Base-by-base conservation (phyloP, 2,113 vertebrate genomes). In the Galbula dea region DNA sequence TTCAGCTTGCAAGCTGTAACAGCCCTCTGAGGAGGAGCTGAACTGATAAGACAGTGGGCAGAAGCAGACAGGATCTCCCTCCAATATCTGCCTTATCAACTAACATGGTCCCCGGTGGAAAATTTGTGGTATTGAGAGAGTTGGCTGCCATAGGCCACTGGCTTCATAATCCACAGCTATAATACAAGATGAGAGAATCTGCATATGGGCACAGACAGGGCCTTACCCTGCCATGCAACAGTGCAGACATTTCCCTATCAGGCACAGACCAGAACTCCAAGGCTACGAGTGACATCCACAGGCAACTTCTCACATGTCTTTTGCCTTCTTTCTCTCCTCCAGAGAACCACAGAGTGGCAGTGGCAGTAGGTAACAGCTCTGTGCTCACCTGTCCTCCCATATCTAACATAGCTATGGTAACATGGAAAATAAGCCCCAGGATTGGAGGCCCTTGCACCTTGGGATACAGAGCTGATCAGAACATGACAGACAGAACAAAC, bases 371-470 rank as follows among this genome's bases (percentile, higher is more conserved):
- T 9, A 9, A 11, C 30, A 91, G 37, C 11, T 2, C 9, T 41
- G 19, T 37, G 24, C 74, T 98, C 41, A 0, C 0, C 37, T 97
- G 97, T 41, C 1, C 6, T 76, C 0, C 0, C 9, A 2, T 9
- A 41, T 5, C 3, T 36, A 3, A 5, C 8, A 0, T 65, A 4
- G 0, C 17, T 5, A 0, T 93, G 63, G 4, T 51, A 54, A 68
- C 2, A 8, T 98, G 98, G 97, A 49, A 12, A 59, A 91, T 96
- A 86, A 7, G 0, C 8, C 15, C 34, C 18, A 63, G 48, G 61
- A 51, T 2, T 46, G 93, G 87, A 83, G 12, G 13, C 7, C 0
- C 0, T 22, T 98, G 97, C 72, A 12, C 0, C 19, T 21, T 88
- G 71, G 8, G 34, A 9, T 85, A 97, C 68, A 82, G 32, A 17